Percentiles rank a stretch among this genome's conserved stretches.
phyloP scores from a whole-genome alignment of 92 coral and sea anemone species.

The Ricordea florida region DNA sequence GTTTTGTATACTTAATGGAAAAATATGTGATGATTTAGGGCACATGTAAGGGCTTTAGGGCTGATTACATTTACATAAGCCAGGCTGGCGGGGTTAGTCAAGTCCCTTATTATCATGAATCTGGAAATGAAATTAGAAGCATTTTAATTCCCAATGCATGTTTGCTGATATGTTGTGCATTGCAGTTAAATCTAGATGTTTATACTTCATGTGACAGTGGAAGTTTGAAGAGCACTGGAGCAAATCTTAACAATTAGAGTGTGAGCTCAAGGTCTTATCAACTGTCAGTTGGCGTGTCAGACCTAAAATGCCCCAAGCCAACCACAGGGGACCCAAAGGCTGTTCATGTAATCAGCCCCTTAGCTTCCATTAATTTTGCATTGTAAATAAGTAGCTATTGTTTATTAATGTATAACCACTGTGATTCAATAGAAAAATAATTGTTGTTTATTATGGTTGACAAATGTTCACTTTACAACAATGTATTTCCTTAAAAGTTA shows the following conservation, averaged over 20 bases:
- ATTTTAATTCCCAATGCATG: slow-evolving; percentile 1
- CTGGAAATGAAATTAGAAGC: slow-evolving; percentile 9
- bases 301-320: background rate
- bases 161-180: background rate
- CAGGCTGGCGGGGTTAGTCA: slow-evolving; percentile 15
- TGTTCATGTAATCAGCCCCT: slow-evolving; percentile 18
- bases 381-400: background rate
- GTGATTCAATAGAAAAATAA: background rate
- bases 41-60: background rate
- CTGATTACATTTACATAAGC: slow-evolving; percentile 11
- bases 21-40: background rate
- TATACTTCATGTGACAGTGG: too few species aligned
- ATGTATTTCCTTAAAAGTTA: background rate
- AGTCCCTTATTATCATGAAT: background rate
- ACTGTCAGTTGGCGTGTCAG: background rate
- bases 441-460: background rate
- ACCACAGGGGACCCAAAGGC: background rate
- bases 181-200: too few species aligned
- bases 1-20: slow-evolving; percentile 6
- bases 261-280: background rate
- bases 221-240: too few species aligned
- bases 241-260: too few species aligned
- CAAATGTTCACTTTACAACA: background rate
- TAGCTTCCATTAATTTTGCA: slow-evolving; percentile 17
- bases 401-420: background rate